A percentile compares a stretch with the other conserved stretches of the same genome.
Conservation (phyloP, 2,797 vertebrate species). For the Alca torda region DNA sequence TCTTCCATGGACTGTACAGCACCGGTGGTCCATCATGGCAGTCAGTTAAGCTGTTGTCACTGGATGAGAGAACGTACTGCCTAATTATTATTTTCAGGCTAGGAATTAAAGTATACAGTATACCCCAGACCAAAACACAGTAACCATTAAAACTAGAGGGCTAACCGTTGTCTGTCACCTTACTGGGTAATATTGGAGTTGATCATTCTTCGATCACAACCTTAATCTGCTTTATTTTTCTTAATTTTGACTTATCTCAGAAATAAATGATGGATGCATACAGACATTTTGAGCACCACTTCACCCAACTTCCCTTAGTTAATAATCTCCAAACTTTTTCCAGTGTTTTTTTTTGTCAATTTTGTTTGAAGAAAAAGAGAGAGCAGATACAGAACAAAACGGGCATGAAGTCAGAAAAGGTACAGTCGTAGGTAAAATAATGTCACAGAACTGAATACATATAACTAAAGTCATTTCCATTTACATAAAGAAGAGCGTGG, state of each 20-base stretch:
- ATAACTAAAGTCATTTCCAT: neutral
- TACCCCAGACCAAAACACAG: neutral
- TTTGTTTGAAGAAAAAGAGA: neutral
- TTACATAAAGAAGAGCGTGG: rapidly evolving
- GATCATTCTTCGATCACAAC: neutral
- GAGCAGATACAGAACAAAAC: rapidly evolving
- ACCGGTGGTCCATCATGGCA: neutral
- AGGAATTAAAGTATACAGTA: neutral
- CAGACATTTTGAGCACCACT: neutral
- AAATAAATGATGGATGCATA: neutral
- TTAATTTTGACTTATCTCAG: neutral
- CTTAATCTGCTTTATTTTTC: neutral
- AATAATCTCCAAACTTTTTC: neutral
- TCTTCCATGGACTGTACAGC: neutral
- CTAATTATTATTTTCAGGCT: neutral
- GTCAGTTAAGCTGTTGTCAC: neutral
- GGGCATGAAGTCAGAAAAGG: neutral
- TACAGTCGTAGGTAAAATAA: neutral
- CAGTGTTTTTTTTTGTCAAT: neutral
- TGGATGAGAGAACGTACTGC: neutral
- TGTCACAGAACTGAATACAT: neutral
- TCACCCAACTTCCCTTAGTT: neutral
- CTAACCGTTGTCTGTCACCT: neutral
- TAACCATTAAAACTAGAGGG: neutral
- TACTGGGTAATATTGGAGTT: neutral